Percentiles rank a stretch among this genome's conserved stretches.
Conservation (phyloP, 92 coral and sea anemone species). For the Meandrina meandrites region DNA sequence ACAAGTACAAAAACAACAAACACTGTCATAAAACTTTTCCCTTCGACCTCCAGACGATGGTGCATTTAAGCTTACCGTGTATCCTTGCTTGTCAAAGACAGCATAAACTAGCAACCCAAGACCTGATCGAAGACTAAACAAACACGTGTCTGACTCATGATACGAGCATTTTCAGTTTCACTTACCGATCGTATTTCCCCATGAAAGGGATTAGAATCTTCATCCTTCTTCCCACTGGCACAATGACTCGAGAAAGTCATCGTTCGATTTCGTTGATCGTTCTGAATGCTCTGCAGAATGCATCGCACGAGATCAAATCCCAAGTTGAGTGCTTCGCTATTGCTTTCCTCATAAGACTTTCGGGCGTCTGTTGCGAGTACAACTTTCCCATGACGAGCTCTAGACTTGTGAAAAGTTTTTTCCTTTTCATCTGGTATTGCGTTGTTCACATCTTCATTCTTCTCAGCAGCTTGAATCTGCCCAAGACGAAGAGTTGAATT, state of each 20-base stretch:
- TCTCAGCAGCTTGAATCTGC: slow-evolving; percentile 80
- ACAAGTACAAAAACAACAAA: neutral
- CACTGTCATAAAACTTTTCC: neutral
- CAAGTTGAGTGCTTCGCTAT: slow-evolving; percentile 32
- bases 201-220: slow-evolving; percentile 30
- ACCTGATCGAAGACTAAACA: neutral
- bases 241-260: slow-evolving; percentile 31
- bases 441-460: slow-evolving; percentile 66
- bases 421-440: slow-evolving; percentile 25
- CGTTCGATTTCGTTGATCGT: slow-evolving; percentile 35
- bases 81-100: neutral
- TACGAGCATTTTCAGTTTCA: slow-evolving; percentile 7
- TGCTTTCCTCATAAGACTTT: slow-evolving; percentile 19
- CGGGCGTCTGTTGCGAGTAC: slow-evolving; percentile 18
- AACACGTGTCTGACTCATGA: neutral
- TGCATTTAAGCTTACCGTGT: neutral
- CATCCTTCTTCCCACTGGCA: slow-evolving; percentile 59
- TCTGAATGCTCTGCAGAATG: slow-evolving; percentile 47
- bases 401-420: slow-evolving; percentile 1
- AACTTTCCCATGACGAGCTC: slow-evolving; percentile 34
- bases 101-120: neutral
- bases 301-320: slow-evolving; percentile 62
- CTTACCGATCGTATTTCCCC: slow-evolving; percentile 79
- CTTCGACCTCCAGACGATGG: neutral
- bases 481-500: slow-evolving; percentile 76